phyloP scores from a whole-genome alignment of 2,888 invertebrate genomes.

The Ametastegia equiseti region DNA sequence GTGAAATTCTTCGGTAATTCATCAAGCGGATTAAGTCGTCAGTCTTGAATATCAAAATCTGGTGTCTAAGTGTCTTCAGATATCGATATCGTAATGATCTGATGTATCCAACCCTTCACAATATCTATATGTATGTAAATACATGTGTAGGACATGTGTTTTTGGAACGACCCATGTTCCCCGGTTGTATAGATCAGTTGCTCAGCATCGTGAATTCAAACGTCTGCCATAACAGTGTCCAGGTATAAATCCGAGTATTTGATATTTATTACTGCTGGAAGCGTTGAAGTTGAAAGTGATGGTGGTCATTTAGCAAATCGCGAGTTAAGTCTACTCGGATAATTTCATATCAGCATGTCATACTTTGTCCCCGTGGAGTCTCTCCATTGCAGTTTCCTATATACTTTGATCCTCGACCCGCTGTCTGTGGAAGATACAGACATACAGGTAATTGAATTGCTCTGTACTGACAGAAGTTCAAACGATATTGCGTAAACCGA shows the following conservation, averaged over 20 bases:
- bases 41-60: too few species aligned
- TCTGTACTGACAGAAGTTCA: too few species aligned
- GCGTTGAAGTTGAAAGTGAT: not conserved
- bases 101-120: too few species aligned
- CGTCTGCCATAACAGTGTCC: not conserved
- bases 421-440: too few species aligned
- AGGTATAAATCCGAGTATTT: not conserved
- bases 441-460: too few species aligned
- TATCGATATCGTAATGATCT: not conserved
- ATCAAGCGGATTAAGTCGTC: too few species aligned
- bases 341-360: too few species aligned
- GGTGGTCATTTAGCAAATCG: not conserved
- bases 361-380: too few species aligned
- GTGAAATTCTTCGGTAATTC: too few species aligned
- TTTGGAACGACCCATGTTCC: not conserved
- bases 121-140: not conserved
- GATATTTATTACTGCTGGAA: not conserved
- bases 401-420: not conserved
- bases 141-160: not conserved
- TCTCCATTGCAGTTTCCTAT: not conserved
- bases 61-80: too few species aligned
- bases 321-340: not conserved
- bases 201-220: not conserved
- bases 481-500: too few species aligned
- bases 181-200: too few species aligned